Evolutionary conservation across 2,797 vertebrate genomes (phyloP).

Genomic region (Gymnoscopelus microlampas): DNA sequence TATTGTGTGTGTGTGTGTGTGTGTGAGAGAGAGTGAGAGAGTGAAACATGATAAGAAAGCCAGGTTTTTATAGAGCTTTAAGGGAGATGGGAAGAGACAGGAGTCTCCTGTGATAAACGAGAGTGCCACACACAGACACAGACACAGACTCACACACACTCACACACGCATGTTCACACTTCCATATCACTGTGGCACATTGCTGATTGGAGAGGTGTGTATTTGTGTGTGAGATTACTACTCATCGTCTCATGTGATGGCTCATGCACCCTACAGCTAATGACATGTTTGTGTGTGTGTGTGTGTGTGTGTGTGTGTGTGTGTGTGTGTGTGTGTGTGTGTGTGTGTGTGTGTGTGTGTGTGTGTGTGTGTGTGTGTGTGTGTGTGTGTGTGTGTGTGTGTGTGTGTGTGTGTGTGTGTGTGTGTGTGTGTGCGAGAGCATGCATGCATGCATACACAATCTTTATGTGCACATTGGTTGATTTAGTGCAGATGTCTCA

Average conservation of each 20-base stretch:
- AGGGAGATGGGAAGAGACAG: slow-evolving; percentile 9
- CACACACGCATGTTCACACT: slow-evolving; percentile 16
- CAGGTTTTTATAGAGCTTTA: neutral
- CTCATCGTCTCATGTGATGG: neutral
- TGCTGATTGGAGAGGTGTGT: neutral
- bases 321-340: neutral
- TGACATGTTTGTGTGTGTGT: neutral
- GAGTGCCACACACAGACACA: neutral
- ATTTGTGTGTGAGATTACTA: slow-evolving; percentile 2
- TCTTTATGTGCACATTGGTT: too few species aligned
- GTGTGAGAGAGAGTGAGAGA: neutral
- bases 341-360: neutral
- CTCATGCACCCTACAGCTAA: neutral
- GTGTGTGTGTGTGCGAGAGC: too few species aligned
- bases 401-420: too few species aligned
- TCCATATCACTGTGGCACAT: neutral
- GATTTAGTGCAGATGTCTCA: too few species aligned
- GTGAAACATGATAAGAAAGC: neutral
- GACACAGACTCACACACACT: neutral
- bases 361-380: too few species aligned
- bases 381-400: too few species aligned
- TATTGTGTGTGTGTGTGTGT: neutral
- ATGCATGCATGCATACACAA: too few species aligned
- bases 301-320: neutral
- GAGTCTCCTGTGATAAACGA: neutral